These are phyloP conservation scores for Drosophila macrospina DNA, from an alignment of 2,888 invertebrate genomes.

Conservation along the genomic window DNA sequence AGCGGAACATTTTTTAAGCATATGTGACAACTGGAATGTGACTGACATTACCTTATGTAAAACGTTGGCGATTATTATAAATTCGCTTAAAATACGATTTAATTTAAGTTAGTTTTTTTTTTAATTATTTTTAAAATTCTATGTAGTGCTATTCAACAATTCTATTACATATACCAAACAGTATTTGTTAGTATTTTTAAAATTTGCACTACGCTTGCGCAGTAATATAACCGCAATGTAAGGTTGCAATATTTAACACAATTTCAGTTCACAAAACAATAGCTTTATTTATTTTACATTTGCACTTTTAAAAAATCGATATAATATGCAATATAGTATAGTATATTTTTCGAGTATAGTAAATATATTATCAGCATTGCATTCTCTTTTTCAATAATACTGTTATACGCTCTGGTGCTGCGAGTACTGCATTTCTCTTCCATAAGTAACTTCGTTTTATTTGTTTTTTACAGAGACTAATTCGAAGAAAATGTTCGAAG, in stretches of 20 bases:
- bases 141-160: neutral
- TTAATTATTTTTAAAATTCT: too few species aligned
- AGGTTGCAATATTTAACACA: slow-evolving; percentile 5
- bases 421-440: slow-evolving; percentile 43
- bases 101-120: too few species aligned
- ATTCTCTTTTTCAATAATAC: slow-evolving; percentile 1
- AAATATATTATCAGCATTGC: slow-evolving; percentile 24
- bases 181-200: slow-evolving; percentile 42
- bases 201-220: slow-evolving; percentile 58
- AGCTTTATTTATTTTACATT: neutral
- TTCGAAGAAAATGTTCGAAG: slow-evolving; percentile 2
- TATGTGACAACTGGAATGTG: too few species aligned
- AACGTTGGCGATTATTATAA: neutral
- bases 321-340: too few species aligned
- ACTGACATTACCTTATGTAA: neutral
- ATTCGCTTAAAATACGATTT: too few species aligned
- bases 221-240: slow-evolving; percentile 5
- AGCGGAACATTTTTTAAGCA: too few species aligned
- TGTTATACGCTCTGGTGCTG: slow-evolving; percentile 60
- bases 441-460: slow-evolving; percentile 4
- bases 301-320: too few species aligned
- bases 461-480: slow-evolving; percentile 13
- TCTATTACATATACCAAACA: slow-evolving; percentile 18
- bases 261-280: neutral
- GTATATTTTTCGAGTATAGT: too few species aligned